Percentiles rank a stretch among this genome's conserved stretches.
phyloP scores from a whole-genome alignment of 2,113 vertebrate genomes.

The Carettochelys insculpta region DNA sequence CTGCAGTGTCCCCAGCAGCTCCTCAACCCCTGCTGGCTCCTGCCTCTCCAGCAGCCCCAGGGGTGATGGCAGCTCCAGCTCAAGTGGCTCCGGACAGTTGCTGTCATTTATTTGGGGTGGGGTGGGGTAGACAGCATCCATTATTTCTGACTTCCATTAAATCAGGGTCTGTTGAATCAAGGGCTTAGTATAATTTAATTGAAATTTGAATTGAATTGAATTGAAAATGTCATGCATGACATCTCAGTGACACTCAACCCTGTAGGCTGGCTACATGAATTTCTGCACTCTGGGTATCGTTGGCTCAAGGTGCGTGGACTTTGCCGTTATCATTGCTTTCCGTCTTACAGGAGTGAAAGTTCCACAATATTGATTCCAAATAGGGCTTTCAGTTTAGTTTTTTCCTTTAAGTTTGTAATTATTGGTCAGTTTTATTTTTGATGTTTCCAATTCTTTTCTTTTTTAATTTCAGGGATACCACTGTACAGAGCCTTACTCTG shows the following conservation, averaged over 20 bases:
- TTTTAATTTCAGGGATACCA: conserved; percentile 87
- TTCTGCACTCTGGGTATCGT: neutral
- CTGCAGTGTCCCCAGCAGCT: too few species aligned
- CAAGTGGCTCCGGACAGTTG: too few species aligned
- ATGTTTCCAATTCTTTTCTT: neutral
- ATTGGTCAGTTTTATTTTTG: conserved; percentile 11
- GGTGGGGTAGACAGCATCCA: too few species aligned
- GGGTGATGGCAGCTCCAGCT: too few species aligned
- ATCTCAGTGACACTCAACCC: neutral
- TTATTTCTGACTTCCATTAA: too few species aligned
- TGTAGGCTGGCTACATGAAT: neutral
- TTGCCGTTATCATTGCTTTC: neutral
- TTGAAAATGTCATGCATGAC: neutral
- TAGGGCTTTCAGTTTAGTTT: neutral
- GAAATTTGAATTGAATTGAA: too few species aligned
- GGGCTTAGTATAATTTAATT: too few species aligned
- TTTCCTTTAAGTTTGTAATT: neutral
- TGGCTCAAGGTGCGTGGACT: neutral
- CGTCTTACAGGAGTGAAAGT: neutral
- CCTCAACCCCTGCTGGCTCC: too few species aligned
- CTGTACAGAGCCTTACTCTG: conserved; percentile 94
- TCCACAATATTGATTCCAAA: neutral
- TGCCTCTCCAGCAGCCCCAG: too few species aligned
- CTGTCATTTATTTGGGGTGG: too few species aligned
- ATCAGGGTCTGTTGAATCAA: too few species aligned